Evolutionary conservation across 1,140 invertebrate species (phyloP).

Genomic region (Bombyx mandarina): DNA sequence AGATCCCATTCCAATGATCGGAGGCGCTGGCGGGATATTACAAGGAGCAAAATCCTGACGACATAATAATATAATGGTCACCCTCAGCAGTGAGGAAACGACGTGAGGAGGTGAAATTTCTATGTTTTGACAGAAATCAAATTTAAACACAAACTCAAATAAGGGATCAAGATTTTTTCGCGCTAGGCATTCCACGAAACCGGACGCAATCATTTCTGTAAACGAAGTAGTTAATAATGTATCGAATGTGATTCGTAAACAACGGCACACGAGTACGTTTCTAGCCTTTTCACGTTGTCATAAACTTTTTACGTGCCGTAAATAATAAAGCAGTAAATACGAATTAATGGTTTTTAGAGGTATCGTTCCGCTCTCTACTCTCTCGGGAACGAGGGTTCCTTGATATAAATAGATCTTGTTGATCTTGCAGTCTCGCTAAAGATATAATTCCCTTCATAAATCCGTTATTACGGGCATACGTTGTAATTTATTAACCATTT

Average conservation of each 20-base stretch:
- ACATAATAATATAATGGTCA: too few relatives aligned
- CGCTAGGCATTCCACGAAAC: too few relatives aligned
- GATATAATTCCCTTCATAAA: constrained; percentile 30
- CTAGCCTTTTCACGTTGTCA: constrained; percentile 54
- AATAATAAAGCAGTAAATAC: constrained; percentile 61
- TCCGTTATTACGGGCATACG: constrained; percentile 13
- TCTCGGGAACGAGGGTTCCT: constrained; percentile 32
- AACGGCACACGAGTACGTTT: constrained; percentile 42
- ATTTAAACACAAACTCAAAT: too few relatives aligned
- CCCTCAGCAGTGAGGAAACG: too few relatives aligned
- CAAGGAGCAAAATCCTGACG: too few relatives aligned
- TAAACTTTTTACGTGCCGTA: constrained; percentile 68
- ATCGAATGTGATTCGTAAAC: constrained; percentile 60
- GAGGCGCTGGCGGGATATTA: too few relatives aligned
- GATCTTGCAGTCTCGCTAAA: constrained; percentile 24
- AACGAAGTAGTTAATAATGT: constrained; percentile 43
- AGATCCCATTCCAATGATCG: too few relatives aligned
- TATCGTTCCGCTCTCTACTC: constrained; percentile 38
- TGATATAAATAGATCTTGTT: constrained; percentile 35
- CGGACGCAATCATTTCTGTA: background rate
- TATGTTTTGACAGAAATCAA: too few relatives aligned
- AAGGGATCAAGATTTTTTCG: too few relatives aligned
- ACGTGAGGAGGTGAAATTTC: too few relatives aligned
- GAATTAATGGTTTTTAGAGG: constrained; percentile 59
- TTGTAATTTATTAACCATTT: constrained; percentile 14